Evolutionary conservation across 2,113 vertebrate species (phyloP), one percentile per base, ranked within the genome.

Genomic region (Oenanthe melanoleuca): DNA sequence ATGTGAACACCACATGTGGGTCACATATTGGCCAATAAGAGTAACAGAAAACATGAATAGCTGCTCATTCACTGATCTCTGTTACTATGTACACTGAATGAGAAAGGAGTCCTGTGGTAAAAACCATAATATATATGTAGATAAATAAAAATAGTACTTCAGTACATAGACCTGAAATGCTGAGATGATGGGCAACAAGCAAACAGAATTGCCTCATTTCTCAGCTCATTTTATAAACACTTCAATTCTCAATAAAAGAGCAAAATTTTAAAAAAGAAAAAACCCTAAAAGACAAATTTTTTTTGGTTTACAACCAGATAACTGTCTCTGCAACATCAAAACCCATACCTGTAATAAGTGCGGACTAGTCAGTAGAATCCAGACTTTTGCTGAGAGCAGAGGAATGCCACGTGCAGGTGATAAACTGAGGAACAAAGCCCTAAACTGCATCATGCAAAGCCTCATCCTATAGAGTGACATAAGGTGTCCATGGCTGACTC

Each of bases 1-100:
- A 96, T 77, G 89, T 55, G 86, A 95, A 56, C 93, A 93, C 91
- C 89, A 87, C 93, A 95, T 97, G 93, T 92, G 89, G 93, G 92
- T 93, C 92, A 91, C 86, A 92, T 92, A 97, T 93, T 93, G 86
- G 87, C 91, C 94, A 96, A 92, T 95, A 95, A 83, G 91, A 92
- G 47, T 74, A 91, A 95, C 49, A 92, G 83, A 57, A 96, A 94
- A 95, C 87, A 85, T 89, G 86, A 97, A 96, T 92, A 96, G 96
- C 91, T 95, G 49, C 61, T 95, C 73, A 95, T 95, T 96, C 96
- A 95, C 83, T 79, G 84, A 89, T 93, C 70, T 81, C 83, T 81
- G 40, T 84, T 71, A 92, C 75, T 59, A 79, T n/a, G 49, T 80
- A 72, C 59, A 66, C 70, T 92, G 80, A 93, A 85, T 72, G 66